Base-by-base conservation (phyloP, 2,888 invertebrate species). In the Amphipoea lucens region DNA sequence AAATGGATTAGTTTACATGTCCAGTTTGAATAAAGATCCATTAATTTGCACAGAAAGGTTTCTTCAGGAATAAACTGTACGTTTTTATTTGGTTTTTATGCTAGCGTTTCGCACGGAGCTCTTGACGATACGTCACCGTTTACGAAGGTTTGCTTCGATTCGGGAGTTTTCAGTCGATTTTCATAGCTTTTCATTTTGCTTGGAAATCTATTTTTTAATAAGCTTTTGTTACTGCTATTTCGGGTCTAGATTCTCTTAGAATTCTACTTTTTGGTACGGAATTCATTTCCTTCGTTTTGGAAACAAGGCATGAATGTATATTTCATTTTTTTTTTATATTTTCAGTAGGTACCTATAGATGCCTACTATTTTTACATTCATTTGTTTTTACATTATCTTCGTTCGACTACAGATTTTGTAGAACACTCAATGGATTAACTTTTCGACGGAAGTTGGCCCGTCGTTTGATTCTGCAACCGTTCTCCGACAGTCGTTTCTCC, bases 91-190 rank as follows among this genome's bases (percentile, higher is more conserved):
- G 29, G 57, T 57, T 57, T 11, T 11, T 7, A 57, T 23, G 57
- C 51, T 90, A 45, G 45, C 2, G 93, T 95, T 91, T 94, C 93
- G 85, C 91, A 93, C 89, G 92, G 92, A 88, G 90, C 82, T 82
- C 48, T 68, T 45, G 78, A 68, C 40, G 65, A 63, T 85, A 93
- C 77, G 83, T 95, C 95, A 86, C 96, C 96, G 94, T 97, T 97
- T 76, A 96, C 85, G 90, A 94, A 94, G 77, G 92, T 93, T 92
- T 94, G 94, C 93, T 94, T 94, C 92, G 95, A 93, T 60, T 60
- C n/a, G 23, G 6, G 17, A 20, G 57, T 23, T 57, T 23, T 57
- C 9, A 57, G 23, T 57, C 9, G 23, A 23, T 57, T 17, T 20
- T 20, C 2, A 11, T 20, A 2, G 36, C 11, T 40, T 65, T 40